Conservation (phyloP, 2,113 vertebrate species). For the Phrynosoma blainvillii region DNA sequence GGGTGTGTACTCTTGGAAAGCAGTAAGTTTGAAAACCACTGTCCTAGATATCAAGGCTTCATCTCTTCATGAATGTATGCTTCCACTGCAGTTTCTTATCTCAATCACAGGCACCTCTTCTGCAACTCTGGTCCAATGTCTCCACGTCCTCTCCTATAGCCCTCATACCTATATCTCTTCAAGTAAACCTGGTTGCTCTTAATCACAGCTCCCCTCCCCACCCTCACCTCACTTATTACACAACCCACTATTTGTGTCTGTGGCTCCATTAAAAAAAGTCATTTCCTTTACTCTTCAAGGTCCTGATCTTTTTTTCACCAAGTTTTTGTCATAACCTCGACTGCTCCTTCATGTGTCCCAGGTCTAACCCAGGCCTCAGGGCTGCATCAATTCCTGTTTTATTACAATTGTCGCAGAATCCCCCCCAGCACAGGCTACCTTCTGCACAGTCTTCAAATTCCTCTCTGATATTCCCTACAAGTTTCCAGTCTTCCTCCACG, state of each 20-base stretch:
- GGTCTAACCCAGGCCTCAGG: no score
- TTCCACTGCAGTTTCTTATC: background rate
- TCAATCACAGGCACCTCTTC: no score
- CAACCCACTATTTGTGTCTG: background rate
- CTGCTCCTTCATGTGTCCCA: background rate
- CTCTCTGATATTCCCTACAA: background rate
- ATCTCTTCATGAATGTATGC: background rate
- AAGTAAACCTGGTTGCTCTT: background rate
- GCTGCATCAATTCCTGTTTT: no score
- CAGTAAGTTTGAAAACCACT: background rate
- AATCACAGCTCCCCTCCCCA: background rate
- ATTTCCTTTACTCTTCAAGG: background rate
- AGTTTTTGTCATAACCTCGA: no score
- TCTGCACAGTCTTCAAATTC: background rate
- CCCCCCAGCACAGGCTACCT: background rate
- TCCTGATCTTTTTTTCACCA: background rate
- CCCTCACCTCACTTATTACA: no score
- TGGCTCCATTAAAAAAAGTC: no score
- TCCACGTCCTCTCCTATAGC: background rate
- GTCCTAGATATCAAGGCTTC: background rate
- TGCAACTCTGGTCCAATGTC: no score
- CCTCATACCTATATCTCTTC: background rate
- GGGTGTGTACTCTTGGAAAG: no score
- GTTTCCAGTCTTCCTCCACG: background rate
- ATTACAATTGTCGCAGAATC: background rate